A percentile compares a stretch with the other conserved stretches of the same genome.
Conservation (phyloP, 64 coral and sea anemone species). For the Pocillopora verrucosa region DNA sequence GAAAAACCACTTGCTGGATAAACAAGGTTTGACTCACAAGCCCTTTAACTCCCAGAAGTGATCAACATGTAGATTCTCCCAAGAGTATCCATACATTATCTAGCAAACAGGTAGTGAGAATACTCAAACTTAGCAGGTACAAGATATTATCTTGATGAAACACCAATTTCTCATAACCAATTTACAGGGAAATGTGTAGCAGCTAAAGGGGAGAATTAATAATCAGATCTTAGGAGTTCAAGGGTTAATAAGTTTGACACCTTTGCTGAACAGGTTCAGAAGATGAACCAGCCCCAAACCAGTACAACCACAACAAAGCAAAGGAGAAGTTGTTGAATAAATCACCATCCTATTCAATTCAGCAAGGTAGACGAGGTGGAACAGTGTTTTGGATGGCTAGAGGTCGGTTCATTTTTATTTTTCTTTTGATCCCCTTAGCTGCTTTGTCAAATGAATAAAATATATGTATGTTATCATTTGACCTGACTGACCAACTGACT, state of each 20-base stretch:
- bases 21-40: no score
- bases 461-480: neutral
- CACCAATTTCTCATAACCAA: no score
- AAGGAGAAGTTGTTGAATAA: conserved; percentile 43
- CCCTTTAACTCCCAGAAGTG: no score
- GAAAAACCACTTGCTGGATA: no score
- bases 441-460: neutral
- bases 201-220: no score
- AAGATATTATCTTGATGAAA: no score
- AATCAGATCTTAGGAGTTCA: no score
- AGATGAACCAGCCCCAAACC: conserved; percentile 84
- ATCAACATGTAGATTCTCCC: no score
- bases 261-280: conserved; percentile 47
- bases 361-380: conserved; percentile 78
- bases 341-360: conserved; percentile 80
- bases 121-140: no score
- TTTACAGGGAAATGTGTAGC: no score
- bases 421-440: neutral
- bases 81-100: no score
- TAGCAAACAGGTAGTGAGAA: no score
- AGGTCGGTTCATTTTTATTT: conserved; percentile 22
- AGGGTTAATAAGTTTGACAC: neutral
- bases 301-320: conserved; percentile 60
- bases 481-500: neutral
- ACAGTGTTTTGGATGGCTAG: conserved; percentile 77